Conservation (phyloP, 2,888 invertebrate genomes). For the Chydorus sphaericus region DNA sequence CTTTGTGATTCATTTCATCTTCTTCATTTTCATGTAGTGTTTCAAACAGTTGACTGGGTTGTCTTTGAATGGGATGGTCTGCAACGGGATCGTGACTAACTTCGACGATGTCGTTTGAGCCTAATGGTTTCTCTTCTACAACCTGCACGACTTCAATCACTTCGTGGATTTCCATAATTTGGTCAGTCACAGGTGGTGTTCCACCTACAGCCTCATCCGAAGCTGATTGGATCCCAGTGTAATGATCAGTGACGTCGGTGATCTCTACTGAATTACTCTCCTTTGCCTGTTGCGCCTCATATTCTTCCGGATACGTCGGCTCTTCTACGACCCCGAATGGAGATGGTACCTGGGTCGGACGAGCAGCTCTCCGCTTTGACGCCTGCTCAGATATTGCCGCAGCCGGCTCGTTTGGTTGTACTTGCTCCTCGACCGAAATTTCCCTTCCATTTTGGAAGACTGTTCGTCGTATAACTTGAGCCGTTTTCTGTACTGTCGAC, state of each 20-base stretch:
- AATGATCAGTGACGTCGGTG: slow-evolving; percentile 13
- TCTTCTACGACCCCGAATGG: slow-evolving; percentile 3
- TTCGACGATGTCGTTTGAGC: slow-evolving; percentile 43
- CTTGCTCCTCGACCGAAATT: background rate
- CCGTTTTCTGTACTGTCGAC: background rate
- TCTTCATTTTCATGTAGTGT: slow-evolving; percentile 25
- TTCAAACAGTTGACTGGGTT: slow-evolving; percentile 8
- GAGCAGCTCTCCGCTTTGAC: background rate
- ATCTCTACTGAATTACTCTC: slow-evolving; percentile 12
- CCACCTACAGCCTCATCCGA: too few species aligned
- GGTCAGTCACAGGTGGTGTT: slow-evolving; percentile 17
- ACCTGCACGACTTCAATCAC: slow-evolving; percentile 5
- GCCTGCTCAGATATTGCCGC: background rate
- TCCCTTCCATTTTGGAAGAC: background rate
- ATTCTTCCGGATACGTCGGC: slow-evolving; percentile 11
- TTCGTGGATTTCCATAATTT: slow-evolving; percentile 15
- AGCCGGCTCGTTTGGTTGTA: background rate
- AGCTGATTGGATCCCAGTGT: too few species aligned
- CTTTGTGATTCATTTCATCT: slow-evolving; percentile 20
- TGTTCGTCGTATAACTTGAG: background rate
- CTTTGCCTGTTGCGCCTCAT: slow-evolving; percentile 13
- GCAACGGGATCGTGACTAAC: slow-evolving; percentile 47
- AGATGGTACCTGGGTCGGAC: background rate
- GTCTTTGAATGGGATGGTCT: slow-evolving; percentile 41
- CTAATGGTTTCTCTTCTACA: slow-evolving; percentile 2